Conservation (phyloP, 1,140 invertebrate species). For the Phocides pigmalion region DNA sequence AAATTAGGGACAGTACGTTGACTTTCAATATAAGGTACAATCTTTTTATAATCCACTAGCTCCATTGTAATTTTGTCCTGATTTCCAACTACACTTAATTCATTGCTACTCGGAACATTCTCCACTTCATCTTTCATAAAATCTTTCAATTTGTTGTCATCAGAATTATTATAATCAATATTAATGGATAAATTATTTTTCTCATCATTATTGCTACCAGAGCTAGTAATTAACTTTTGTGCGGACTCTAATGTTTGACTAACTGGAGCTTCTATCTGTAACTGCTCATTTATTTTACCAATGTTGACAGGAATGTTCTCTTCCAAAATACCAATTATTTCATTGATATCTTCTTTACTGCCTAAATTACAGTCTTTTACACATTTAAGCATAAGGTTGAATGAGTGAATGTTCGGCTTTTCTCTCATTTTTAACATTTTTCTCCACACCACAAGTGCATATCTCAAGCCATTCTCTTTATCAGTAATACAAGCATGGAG, state of each 20-base stretch:
- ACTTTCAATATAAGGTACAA: conserved; percentile 13
- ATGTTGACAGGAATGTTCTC: conserved; percentile 32
- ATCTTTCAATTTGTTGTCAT: neutral
- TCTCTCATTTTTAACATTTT: conserved; percentile 89
- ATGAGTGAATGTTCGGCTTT: conserved; percentile 88
- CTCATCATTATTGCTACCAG: conserved; percentile 9
- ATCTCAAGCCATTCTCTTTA: conserved; percentile 90
- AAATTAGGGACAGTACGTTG: conserved; percentile 83
- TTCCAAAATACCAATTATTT: conserved; percentile 67
- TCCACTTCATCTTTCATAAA: neutral
- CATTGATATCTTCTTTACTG: conserved; percentile 84
- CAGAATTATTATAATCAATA: neutral
- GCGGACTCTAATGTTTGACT: neutral
- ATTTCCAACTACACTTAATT: conserved; percentile 34
- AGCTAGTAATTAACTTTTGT: neutral
- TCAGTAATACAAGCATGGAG: conserved; percentile 93
- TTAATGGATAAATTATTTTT: neutral
- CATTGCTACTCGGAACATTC: neutral
- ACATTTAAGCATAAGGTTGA: conserved; percentile 92
- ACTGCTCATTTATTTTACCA: conserved; percentile 21
- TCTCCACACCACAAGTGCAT: conserved; percentile 93
- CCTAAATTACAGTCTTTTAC: conserved; percentile 92
- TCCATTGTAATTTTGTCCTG: conserved; percentile 33
- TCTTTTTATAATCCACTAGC: conserved; percentile 37
- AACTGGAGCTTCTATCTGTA: conserved; percentile 34